phyloP scores from a whole-genome alignment of 2,888 invertebrate genomes.

The Pheosia tremula region DNA sequence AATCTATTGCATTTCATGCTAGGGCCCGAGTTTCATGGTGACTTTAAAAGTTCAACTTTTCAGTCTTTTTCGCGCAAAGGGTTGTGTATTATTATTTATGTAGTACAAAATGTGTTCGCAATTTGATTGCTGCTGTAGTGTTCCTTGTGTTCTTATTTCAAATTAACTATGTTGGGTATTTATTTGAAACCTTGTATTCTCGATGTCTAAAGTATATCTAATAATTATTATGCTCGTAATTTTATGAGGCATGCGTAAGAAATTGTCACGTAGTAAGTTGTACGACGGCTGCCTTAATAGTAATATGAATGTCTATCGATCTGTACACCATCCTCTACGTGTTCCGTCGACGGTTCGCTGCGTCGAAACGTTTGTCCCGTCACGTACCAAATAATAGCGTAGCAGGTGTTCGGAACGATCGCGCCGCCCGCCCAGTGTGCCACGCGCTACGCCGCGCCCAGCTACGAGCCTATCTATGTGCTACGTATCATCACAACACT shows the following conservation, averaged over 20 bases:
- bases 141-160: conserved; percentile 79
- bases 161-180: conserved; percentile 74
- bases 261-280: conserved; percentile 60
- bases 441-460: neutral
- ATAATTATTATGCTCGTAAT: conserved; percentile 57
- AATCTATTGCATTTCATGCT: conserved; percentile 42
- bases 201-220: conserved; percentile 55
- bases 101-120: conserved; percentile 85
- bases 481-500: too few species aligned
- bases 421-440: conserved; percentile 17
- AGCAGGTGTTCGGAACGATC: conserved; percentile 40
- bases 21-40: conserved; percentile 61
- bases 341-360: conserved; percentile 48
- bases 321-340: conserved; percentile 62
- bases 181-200: conserved; percentile 76
- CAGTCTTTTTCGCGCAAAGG: conserved; percentile 83
- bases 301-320: conserved; percentile 61
- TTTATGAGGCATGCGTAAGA: conserved; percentile 63
- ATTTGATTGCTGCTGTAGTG: conserved; percentile 84
- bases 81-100: conserved; percentile 84
- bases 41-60: conserved; percentile 82
- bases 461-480: too few species aligned
- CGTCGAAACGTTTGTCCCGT: conserved; percentile 44
- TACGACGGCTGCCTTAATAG: conserved; percentile 76
- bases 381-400: conserved; percentile 80